Evolutionary conservation across 1,140 invertebrate genomes (phyloP).

Genomic region (Lutraria rhynchaena): DNA sequence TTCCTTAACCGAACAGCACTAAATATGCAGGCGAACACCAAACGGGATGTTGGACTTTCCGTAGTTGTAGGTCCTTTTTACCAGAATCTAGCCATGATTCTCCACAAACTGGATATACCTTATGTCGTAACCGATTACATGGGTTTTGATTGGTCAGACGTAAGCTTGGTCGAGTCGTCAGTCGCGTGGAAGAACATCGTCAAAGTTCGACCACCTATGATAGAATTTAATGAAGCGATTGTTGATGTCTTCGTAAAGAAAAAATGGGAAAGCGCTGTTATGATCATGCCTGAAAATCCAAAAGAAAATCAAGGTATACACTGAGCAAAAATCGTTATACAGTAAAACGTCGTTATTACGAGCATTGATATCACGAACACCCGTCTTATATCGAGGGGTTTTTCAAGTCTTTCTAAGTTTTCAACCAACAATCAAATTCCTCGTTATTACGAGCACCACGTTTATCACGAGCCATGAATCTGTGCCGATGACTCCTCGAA

Average conservation of each 20-base stretch:
- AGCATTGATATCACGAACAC: too few relatives aligned
- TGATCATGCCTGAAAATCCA: conserved; percentile 74
- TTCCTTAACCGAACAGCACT: too few relatives aligned
- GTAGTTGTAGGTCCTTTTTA: conserved; percentile 78
- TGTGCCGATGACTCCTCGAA: too few relatives aligned
- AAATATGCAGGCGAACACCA: conserved; percentile 58
- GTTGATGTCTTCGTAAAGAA: conserved; percentile 72
- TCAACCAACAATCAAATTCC: too few relatives aligned
- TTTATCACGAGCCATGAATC: too few relatives aligned
- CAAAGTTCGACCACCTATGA: conserved; percentile 72
- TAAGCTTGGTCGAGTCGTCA: conserved; percentile 68
- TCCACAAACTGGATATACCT: conserved; percentile 70
- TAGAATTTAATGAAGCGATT: conserved; percentile 72
- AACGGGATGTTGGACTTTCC: conserved; percentile 52
- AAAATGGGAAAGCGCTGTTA: conserved; percentile 70
- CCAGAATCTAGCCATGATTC: conserved; percentile 76
- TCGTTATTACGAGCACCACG: too few relatives aligned
- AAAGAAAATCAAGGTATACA: conserved; percentile 74
- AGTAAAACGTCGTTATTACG: too few relatives aligned
- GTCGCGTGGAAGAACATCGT: conserved; percentile 71
- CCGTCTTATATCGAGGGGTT: too few relatives aligned
- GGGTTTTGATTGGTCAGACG: conserved; percentile 77
- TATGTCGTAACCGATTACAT: conserved; percentile 78
- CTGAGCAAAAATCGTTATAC: too few relatives aligned
- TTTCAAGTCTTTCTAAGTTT: too few relatives aligned